Evolutionary conservation across 2,888 invertebrate genomes (phyloP).

Genomic region (Napeogenes sylphis): DNA sequence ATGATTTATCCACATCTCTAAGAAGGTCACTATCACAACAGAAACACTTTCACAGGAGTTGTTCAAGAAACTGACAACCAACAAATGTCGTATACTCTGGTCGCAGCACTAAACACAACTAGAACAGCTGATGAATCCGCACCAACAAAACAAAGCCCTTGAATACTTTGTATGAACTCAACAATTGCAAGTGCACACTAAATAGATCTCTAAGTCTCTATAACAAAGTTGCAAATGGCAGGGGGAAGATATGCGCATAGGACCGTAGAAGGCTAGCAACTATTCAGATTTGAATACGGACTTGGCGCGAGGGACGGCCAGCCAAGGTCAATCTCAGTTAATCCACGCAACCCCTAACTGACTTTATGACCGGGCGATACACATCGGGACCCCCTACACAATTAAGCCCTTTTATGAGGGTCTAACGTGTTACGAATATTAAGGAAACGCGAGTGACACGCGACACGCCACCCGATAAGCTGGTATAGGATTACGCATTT

Average conservation of each 20-base stretch:
- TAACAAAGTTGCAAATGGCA: conserved; percentile 45
- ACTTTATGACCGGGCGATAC: conserved; percentile 55
- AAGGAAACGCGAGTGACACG: conserved; percentile 38
- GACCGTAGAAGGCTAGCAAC: conserved; percentile 61
- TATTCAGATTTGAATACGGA: conserved; percentile 68
- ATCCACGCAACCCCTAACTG: conserved; percentile 66
- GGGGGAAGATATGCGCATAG: conserved; percentile 56
- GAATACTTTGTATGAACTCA: conserved; percentile 38
- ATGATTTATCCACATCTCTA: no score
- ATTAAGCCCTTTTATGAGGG: conserved; percentile 54
- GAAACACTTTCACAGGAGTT: conserved; percentile 22
- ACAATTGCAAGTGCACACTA: conserved; percentile 37
- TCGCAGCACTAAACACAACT: conserved; percentile 56
- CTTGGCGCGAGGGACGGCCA: conserved; percentile 46
- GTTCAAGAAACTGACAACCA: conserved; percentile 16
- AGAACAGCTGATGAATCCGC: conserved; percentile 73
- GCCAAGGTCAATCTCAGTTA: conserved; percentile 69
- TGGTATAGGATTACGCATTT: conserved; percentile 62
- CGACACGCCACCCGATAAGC: conserved; percentile 64
- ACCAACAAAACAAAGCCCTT: conserved; percentile 63
- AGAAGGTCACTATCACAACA: conserved; percentile 19
- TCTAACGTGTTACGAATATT: conserved; percentile 61
- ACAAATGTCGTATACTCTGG: conserved; percentile 53
- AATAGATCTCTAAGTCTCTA: conserved; percentile 46
- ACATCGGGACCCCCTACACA: conserved; percentile 52